Conservation (phyloP, 2,113 vertebrate species). For the Chionomys nivalis region DNA sequence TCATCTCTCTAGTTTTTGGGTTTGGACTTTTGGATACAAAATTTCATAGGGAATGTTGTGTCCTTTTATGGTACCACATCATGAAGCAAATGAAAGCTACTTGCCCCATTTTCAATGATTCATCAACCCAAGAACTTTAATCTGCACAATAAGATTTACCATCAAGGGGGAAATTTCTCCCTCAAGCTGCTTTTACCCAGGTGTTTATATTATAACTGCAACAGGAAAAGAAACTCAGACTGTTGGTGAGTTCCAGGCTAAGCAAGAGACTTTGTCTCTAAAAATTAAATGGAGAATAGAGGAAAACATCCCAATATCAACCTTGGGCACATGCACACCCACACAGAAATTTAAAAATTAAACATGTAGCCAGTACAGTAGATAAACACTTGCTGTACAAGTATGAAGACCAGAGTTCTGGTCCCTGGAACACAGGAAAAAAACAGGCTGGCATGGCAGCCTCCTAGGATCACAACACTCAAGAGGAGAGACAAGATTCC, state of each 20-base stretch:
- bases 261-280: not conserved
- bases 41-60: not conserved
- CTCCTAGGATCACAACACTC: not conserved
- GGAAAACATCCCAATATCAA: not conserved
- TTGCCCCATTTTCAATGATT: not conserved
- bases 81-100: not conserved
- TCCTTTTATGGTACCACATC: not conserved
- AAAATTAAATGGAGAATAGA: not conserved
- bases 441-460: not conserved
- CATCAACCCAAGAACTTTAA: not conserved
- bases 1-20: not conserved
- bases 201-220: not conserved
- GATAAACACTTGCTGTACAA: not conserved
- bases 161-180: not conserved
- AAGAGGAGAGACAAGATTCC: not conserved
- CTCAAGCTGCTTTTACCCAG: not conserved
- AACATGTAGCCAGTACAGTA: not conserved
- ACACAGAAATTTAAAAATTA: not conserved
- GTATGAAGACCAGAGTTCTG: not conserved
- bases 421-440: not conserved
- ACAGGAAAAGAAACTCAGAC: not conserved
- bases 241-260: not conserved
- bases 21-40: not conserved
- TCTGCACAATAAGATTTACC: not conserved
- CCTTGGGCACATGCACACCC: not conserved